A percentile compares a stretch with the other conserved stretches of the same genome.
Evolutionary conservation across 1,140 invertebrate species (phyloP).

Genomic region (Drosophila leontia): DNA sequence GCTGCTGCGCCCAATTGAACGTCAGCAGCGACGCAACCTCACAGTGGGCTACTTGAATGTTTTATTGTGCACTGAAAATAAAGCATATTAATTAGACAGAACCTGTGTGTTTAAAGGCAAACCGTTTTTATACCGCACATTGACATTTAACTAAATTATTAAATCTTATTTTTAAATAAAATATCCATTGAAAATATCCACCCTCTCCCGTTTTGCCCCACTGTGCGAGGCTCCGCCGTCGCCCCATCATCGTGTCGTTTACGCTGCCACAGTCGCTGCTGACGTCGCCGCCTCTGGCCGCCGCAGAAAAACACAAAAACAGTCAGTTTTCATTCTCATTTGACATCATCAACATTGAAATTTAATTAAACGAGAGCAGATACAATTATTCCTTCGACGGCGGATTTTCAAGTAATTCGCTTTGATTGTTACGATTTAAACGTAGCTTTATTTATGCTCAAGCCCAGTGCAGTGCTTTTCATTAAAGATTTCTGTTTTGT

Average conservation of each 20-base stretch:
- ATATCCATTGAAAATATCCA: not conserved
- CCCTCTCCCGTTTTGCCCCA: constrained; percentile 12
- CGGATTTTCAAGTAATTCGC: constrained; percentile 61
- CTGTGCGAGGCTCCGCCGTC: constrained; percentile 43
- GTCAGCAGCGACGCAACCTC: constrained; percentile 44
- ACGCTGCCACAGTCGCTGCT: constrained; percentile 28
- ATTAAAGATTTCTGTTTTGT: constrained; percentile 55
- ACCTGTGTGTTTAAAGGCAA: not conserved
- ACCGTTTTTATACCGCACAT: too few species aligned
- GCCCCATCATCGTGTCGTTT: constrained; percentile 36
- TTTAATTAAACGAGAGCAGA: constrained; percentile 79
- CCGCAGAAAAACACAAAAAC: constrained; percentile 67
- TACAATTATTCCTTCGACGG: constrained; percentile 40
- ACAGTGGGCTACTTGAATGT: constrained; percentile 9
- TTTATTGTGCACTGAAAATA: not conserved
- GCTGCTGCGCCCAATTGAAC: constrained; percentile 77
- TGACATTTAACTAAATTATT: not conserved
- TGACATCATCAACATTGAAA: constrained; percentile 84
- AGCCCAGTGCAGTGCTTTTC: constrained; percentile 46
- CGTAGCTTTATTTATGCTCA: constrained; percentile 60
- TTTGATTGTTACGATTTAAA: constrained; percentile 35
- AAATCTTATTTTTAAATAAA: not conserved
- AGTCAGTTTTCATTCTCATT: constrained; percentile 83
- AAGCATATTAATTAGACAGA: too few species aligned
- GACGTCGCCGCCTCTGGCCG: constrained; percentile 55